These are phyloP conservation scores for Cassiopea andromeda DNA, from an alignment of 30 jellyfish, hydroid and myxozoan genomes.

Conservation along the genomic window DNA sequence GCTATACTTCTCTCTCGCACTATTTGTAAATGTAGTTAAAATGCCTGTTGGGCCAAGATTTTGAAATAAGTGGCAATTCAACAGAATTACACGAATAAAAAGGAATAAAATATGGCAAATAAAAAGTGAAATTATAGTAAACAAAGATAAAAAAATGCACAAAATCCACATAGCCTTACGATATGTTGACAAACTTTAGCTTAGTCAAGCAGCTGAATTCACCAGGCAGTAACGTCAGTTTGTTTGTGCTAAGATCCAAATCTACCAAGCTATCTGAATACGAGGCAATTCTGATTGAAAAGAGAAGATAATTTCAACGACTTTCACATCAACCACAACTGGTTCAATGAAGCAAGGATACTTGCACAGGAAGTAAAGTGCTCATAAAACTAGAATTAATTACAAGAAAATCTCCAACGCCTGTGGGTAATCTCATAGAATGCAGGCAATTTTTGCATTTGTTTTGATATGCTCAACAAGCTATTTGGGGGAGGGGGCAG, in stretches of 20 bases:
- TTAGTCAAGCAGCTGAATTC: slow-evolving; percentile 5
- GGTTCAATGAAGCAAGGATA: too few species aligned
- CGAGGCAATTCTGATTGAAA: slow-evolving; percentile 16
- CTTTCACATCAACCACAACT: not conserved
- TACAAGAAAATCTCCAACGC: too few species aligned
- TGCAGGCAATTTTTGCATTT: too few species aligned
- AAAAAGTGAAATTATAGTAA: not conserved
- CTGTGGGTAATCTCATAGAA: too few species aligned
- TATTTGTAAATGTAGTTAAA: too few species aligned
- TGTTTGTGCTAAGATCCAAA: slow-evolving; percentile 56
- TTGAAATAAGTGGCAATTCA: too few species aligned
- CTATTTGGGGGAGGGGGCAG: too few species aligned
- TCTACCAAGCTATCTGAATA: slow-evolving; percentile 60
- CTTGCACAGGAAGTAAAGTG: too few species aligned
- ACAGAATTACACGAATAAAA: not conserved
- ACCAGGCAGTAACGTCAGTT: slow-evolving; percentile 57
- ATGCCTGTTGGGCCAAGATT: too few species aligned
- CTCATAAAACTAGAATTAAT: too few species aligned
- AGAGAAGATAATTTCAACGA: not conserved
- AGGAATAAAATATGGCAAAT: not conserved
- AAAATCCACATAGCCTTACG: not conserved
- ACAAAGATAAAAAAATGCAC: not conserved
- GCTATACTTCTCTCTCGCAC: too few species aligned
- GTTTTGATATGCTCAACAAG: too few species aligned
- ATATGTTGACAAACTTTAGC: slow-evolving; percentile 45